Evolutionary conservation across 2,888 invertebrate genomes (phyloP).

Genomic region (Matsumyia berberina): DNA sequence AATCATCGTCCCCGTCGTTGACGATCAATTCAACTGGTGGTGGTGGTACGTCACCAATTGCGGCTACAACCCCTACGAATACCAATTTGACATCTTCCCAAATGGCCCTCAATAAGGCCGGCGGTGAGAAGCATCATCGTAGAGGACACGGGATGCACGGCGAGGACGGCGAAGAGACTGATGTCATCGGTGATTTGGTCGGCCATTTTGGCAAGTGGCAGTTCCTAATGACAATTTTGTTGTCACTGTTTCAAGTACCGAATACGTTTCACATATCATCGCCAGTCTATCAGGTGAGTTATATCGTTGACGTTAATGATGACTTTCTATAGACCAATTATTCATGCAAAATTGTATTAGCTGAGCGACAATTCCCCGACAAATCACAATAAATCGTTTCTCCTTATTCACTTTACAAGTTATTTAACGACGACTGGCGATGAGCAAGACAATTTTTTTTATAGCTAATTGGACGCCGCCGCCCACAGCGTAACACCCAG

Average conservation of each 20-base stretch:
- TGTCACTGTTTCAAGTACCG: constrained; percentile 91
- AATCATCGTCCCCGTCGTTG: constrained; percentile 68
- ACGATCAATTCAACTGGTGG: constrained; percentile 62
- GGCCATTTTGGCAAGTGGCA: constrained; percentile 93
- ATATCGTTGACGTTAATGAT: background rate
- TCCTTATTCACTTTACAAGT: too few species aligned
- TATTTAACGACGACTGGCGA: too few species aligned
- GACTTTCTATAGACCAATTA: too few species aligned
- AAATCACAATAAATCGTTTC: too few species aligned
- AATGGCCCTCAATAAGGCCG: constrained; percentile 33
- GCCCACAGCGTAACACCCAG: too few species aligned
- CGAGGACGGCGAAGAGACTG: constrained; percentile 85
- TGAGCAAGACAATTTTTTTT: too few species aligned
- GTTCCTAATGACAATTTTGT: constrained; percentile 89
- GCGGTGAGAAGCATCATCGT: constrained; percentile 41
- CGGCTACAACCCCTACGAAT: constrained; percentile 57
- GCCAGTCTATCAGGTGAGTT: constrained; percentile 89
- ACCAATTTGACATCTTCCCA: constrained; percentile 61
- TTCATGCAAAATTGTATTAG: too few species aligned
- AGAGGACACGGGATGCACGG: constrained; percentile 31
- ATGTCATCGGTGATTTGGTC: constrained; percentile 88
- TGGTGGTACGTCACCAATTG: constrained; percentile 43
- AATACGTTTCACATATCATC: constrained; percentile 93
- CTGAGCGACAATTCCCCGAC: too few species aligned
- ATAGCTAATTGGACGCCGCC: too few species aligned